Evolutionary conservation across 2,797 vertebrate species (phyloP).

Genomic region (Sphaeramia orbicularis): DNA sequence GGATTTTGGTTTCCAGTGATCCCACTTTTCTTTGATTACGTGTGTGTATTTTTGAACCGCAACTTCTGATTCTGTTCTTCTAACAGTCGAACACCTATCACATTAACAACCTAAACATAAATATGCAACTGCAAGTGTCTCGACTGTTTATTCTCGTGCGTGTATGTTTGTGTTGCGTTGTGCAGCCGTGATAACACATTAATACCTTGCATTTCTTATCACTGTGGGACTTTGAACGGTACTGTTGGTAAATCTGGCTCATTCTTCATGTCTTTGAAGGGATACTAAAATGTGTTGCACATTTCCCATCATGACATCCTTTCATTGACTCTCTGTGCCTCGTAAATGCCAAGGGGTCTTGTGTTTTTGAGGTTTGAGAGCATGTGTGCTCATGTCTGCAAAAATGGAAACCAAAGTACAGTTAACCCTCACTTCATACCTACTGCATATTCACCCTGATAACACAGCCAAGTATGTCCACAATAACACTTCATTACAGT

Average conservation of each 20-base stretch:
- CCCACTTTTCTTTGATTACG: constrained; percentile 8
- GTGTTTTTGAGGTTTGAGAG: too few relatives aligned
- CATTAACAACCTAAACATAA: constrained; percentile 61
- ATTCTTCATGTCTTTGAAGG: background rate
- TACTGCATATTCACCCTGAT: background rate
- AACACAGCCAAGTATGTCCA: too few relatives aligned
- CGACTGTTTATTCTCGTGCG: background rate
- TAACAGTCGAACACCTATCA: constrained; percentile 22
- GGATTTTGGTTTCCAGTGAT: background rate
- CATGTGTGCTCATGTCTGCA: too few relatives aligned
- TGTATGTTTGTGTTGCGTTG: background rate
- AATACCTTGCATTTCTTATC: background rate
- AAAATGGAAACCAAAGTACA: background rate
- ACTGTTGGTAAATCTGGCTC: background rate
- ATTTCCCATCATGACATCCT: too few relatives aligned
- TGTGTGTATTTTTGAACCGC: constrained; percentile 25
- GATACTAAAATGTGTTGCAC: background rate
- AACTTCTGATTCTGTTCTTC: constrained; percentile 34
- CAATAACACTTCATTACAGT: too few relatives aligned
- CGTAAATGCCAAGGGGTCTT: too few relatives aligned
- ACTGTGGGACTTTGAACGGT: background rate
- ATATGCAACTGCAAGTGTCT: constrained; percentile 42
- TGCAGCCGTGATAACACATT: background rate
- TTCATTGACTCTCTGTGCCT: too few relatives aligned
- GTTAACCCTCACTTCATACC: background rate